Percentiles rank a stretch among this genome's conserved stretches.
Conservation (phyloP, 2,888 invertebrate genomes). For the Nowickia ferox region DNA sequence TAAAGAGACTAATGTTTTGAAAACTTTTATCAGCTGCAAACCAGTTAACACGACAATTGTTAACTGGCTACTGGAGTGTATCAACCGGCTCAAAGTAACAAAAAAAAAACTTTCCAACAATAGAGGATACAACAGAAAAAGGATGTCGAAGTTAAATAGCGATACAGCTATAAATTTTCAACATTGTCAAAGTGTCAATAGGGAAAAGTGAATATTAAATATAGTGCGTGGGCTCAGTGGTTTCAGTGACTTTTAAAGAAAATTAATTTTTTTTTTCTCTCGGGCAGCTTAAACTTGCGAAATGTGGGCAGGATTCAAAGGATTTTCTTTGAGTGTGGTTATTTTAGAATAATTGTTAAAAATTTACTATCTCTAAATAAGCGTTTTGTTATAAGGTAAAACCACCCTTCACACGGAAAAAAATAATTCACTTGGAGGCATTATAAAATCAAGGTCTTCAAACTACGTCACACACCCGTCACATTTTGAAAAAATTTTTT, state of each 20-base stretch:
- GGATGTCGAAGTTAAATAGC: constrained; percentile 53
- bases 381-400: no score
- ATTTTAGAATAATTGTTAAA: no score
- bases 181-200: constrained; percentile 68
- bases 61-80: constrained; percentile 52
- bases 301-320: background rate
- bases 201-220: constrained; percentile 39
- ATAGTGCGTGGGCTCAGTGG: constrained; percentile 8
- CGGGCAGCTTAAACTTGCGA: background rate
- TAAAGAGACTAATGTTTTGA: constrained; percentile 65
- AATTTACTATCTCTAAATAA: no score
- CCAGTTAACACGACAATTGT: constrained; percentile 78
- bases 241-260: background rate
- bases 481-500: no score
- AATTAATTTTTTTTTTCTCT: background rate
- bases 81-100: constrained; percentile 23
- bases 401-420: no score
- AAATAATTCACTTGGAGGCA: no score
- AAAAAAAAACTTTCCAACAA: constrained; percentile 1
- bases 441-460: no score
- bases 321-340: background rate
- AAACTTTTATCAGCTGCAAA: constrained; percentile 81
- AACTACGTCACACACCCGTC: no score
- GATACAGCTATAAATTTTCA: constrained; percentile 65
- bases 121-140: constrained; percentile 50